Evolutionary conservation across 92 coral and sea anemone genomes (phyloP).

Genomic region (Parazoanthus swiftii): DNA sequence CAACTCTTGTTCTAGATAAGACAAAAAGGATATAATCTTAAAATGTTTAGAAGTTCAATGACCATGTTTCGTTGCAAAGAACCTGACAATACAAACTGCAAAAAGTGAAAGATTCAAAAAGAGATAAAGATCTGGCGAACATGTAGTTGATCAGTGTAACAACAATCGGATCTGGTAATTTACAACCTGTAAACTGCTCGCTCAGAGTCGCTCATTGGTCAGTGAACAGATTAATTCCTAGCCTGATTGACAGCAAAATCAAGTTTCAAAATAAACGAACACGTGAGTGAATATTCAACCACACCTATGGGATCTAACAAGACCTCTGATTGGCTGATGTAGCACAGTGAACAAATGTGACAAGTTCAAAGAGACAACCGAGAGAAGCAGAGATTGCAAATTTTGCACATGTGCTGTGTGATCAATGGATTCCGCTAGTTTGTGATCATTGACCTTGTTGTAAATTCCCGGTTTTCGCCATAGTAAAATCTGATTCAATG

Average conservation of each 20-base stretch:
- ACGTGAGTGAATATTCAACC: slow-evolving; percentile 61
- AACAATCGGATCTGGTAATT: slow-evolving; percentile 45
- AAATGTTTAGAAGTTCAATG: not conserved
- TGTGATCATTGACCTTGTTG: slow-evolving; percentile 25
- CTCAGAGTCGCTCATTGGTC: slow-evolving; percentile 48
- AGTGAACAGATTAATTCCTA: slow-evolving; percentile 39
- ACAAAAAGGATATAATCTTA: not conserved
- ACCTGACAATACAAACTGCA: not conserved
- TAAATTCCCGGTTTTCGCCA: slow-evolving; percentile 45
- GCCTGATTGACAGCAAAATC: slow-evolving; percentile 78
- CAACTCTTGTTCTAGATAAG: slow-evolving; percentile 7
- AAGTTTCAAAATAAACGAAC: slow-evolving; percentile 70
- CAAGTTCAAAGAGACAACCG: slow-evolving; percentile 54
- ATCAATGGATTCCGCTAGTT: slow-evolving; percentile 50
- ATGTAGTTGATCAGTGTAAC: slow-evolving; percentile 35
- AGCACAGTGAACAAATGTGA: slow-evolving; percentile 37
- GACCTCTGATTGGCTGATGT: slow-evolving; percentile 28
- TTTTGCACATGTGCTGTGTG: slow-evolving; percentile 57
- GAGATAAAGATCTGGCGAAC: slow-evolving; percentile 42
- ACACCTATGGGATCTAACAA: slow-evolving; percentile 44
- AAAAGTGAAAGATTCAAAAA: slow-evolving; percentile 6
- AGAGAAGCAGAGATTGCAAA: slow-evolving; percentile 54
- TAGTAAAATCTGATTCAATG: slow-evolving; percentile 75
- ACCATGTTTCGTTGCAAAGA: not conserved
- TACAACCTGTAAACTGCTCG: slow-evolving; percentile 51